Evolutionary conservation across 2,113 vertebrate species (phyloP), one percentile per base, ranked within the genome.

Genomic region (Reinhardtius hippoglossoides): DNA sequence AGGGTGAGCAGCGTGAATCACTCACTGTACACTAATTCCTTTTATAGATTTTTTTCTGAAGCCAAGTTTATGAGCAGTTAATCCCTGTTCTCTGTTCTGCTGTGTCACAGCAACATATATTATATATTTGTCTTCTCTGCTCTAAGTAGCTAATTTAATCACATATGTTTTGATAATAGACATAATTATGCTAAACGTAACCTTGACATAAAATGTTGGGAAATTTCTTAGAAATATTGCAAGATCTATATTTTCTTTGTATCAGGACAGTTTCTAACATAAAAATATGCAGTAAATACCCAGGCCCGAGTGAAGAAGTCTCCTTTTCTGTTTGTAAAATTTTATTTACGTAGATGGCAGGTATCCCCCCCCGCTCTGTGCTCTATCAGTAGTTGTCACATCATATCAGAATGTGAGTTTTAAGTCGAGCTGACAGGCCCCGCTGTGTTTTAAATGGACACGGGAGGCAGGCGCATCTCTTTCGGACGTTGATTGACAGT

Each of bases 1-100:
- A 98, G 94, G 98, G 98, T 99, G 86, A 91, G 90, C 26, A 13
- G 1, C 8, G 0, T 54, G 5, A 73, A 23, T 74, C 50, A 14
- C 48, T 56, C 5, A 21, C 14, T 1, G 3, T 27, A 48, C 60
- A 23, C 60, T 55, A 16, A 44, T 61, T 42, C 78, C 44, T 54
- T 69, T 42, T 60, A 54, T 52, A 23, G 13, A 3, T 67, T 8
- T 69, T 69, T 71, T 42, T 61, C 15, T 37, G 9, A 69, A 31
- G 65, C 0, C 59, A 65, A 8, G n/a, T 76, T 55, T 62, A 23
- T 35, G 57, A 63, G 42, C 52, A 24, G 40, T 27, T 24, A 21
- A 76, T 5, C 2, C 16, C 9, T 40, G n/a, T 56, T n/a, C 21
- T 44, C 35, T 27, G 16, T 59, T 3, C 44, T 67, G 35, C 37